These are phyloP conservation scores for Orthosia gracilis DNA, from an alignment of 2,888 invertebrate species.

Conservation along the genomic window DNA sequence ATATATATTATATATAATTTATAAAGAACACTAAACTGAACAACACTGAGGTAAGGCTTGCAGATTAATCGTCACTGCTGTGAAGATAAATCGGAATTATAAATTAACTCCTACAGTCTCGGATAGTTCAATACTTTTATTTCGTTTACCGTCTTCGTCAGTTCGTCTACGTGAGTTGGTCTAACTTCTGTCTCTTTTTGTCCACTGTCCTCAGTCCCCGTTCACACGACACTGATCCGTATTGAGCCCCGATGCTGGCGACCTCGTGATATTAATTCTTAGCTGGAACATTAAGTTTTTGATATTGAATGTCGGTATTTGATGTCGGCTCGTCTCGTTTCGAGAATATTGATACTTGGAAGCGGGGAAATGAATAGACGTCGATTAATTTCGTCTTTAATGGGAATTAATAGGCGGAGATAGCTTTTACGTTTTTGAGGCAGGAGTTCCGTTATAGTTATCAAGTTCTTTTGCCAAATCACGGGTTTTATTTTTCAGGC, in stretches of 20 bases:
- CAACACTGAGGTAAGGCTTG: background rate
- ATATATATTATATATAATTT: no score
- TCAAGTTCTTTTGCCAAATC: constrained; percentile 17
- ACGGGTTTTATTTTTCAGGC: constrained; percentile 15
- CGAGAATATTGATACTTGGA: constrained; percentile 49
- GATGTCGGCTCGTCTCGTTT: constrained; percentile 48
- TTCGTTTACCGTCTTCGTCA: constrained; percentile 23
- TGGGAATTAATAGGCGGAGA: constrained; percentile 33
- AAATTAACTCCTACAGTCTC: constrained; percentile 18
- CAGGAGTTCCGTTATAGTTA: constrained; percentile 7
- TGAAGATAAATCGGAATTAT: constrained; percentile 27
- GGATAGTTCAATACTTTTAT: constrained; percentile 37
- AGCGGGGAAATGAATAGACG: constrained; percentile 21
- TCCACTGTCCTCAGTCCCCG: constrained; percentile 10
- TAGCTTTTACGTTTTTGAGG: constrained; percentile 2
- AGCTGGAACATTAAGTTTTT: constrained; percentile 62
- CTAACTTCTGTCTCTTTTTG: constrained; percentile 33
- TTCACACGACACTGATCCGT: constrained; percentile 60
- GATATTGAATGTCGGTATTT: constrained; percentile 63
- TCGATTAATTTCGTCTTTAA: constrained; percentile 30
- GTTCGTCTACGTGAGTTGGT: constrained; percentile 2
- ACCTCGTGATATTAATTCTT: constrained; percentile 65
- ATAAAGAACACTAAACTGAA: constrained; percentile 19
- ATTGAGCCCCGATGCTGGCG: constrained; percentile 61
- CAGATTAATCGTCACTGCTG: constrained; percentile 33